These are phyloP conservation scores for Vanacampus margaritifer DNA, from an alignment of 2,113 vertebrate genomes.

Conservation along the genomic window DNA sequence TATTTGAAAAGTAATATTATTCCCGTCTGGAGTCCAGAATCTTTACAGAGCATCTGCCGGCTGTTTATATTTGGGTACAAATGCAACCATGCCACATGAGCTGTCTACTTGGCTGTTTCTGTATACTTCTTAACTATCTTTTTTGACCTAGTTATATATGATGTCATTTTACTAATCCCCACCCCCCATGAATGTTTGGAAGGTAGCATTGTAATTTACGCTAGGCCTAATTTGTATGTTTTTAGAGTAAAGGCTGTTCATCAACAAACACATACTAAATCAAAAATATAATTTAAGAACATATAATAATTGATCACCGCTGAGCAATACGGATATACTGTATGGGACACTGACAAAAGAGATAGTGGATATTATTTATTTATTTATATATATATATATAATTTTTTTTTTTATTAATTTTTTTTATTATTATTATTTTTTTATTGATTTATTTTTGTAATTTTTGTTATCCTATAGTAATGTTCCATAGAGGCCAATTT, in stretches of 20 bases:
- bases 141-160: slow-evolving; percentile 30
- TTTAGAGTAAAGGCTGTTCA: not conserved
- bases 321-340: not conserved
- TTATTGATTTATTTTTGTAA: too few relatives aligned
- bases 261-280: not conserved
- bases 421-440: not conserved
- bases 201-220: slow-evolving; percentile 10
- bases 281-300: not conserved
- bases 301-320: not conserved
- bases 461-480: not conserved
- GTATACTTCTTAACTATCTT: slow-evolving; percentile 15
- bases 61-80: slow-evolving; percentile 40
- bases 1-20: slow-evolving; percentile 7
- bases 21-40: slow-evolving; percentile 33
- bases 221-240: not conserved
- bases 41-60: slow-evolving; percentile 10
- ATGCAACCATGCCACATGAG: slow-evolving; percentile 5
- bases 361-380: too few relatives aligned
- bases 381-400: too few relatives aligned
- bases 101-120: not conserved
- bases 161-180: slow-evolving; percentile 16
- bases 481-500: slow-evolving; percentile 23
- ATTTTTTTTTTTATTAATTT: too few relatives aligned
- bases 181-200: slow-evolving; percentile 5
- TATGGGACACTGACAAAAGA: not conserved